These are phyloP conservation scores for Nicator chloris DNA, from an alignment of 2,113 vertebrate genomes.

Conservation along the genomic window DNA sequence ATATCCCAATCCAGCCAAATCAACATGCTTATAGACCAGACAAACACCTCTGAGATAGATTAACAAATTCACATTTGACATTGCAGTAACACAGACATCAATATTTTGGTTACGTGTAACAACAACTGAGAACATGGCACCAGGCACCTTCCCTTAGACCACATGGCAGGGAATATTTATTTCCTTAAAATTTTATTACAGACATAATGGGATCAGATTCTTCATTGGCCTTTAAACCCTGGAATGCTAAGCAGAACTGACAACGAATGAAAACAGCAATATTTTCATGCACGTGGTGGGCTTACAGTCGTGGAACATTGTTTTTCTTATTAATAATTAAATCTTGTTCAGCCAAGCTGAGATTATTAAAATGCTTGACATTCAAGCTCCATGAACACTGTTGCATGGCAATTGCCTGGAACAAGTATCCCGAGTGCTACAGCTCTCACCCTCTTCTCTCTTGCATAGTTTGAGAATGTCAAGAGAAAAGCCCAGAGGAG, in stretches of 20 bases:
- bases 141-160: background rate
- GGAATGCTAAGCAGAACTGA: background rate
- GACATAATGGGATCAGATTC: background rate
- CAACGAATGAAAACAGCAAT: background rate
- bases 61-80: background rate
- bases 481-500: background rate
- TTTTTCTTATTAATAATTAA: constrained; percentile 9
- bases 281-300: background rate
- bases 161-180: background rate
- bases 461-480: background rate
- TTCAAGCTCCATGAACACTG: constrained; percentile 18
- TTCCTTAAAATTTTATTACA: background rate
- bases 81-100: background rate
- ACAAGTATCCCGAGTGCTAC: background rate
- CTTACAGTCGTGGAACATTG: background rate
- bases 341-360: background rate
- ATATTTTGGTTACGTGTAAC: background rate
- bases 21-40: background rate
- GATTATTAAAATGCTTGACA: constrained; percentile 6
- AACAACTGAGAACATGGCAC: background rate
- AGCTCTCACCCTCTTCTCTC: background rate
- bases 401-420: background rate
- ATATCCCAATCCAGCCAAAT: background rate
- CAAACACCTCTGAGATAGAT: fast-evolving
- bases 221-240: background rate